Conservation (phyloP, 2,113 vertebrate genomes). For the Takifugu flavidus region DNA sequence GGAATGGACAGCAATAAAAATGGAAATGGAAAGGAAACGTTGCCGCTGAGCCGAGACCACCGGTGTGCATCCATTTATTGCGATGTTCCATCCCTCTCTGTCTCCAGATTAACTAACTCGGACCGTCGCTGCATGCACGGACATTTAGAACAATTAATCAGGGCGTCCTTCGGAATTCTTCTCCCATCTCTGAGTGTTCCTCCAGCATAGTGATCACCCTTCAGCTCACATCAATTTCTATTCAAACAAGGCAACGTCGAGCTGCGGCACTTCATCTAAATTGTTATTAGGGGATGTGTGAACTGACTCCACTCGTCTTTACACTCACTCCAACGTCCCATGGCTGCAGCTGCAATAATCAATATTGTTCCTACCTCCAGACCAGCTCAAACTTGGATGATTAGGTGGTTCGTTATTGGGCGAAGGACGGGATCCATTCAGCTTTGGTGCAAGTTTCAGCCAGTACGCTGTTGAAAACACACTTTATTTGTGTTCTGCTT, state of each 20-base stretch:
- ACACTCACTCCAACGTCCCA: background rate
- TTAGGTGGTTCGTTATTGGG: no score
- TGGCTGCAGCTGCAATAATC: conserved; percentile 7
- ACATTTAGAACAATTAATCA: conserved; percentile 69
- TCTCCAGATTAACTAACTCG: conserved; percentile 57
- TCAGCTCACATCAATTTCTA: conserved; percentile 19
- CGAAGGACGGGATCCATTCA: no score
- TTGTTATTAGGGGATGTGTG: conserved; percentile 2
- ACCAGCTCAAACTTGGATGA: no score
- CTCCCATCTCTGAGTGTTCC: conserved; percentile 31
- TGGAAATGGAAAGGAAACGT: conserved; percentile 72
- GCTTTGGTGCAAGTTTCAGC: no score
- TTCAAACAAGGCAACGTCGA: conserved; percentile 22
- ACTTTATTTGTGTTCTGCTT: no score
- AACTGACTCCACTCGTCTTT: conserved; percentile 3
- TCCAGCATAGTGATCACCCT: conserved; percentile 29
- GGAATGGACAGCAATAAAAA: conserved; percentile 75
- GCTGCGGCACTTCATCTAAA: conserved; percentile 8
- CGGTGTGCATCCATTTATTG: conserved; percentile 63
- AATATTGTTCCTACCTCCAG: background rate
- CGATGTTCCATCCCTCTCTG: conserved; percentile 34
- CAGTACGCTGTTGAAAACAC: no score
- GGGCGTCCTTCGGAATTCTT: conserved; percentile 32
- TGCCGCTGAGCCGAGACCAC: conserved; percentile 51
- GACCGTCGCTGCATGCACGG: conserved; percentile 17